These are phyloP conservation scores for Cariama cristata DNA, from an alignment of 2,113 vertebrate species.

Conservation along the genomic window DNA sequence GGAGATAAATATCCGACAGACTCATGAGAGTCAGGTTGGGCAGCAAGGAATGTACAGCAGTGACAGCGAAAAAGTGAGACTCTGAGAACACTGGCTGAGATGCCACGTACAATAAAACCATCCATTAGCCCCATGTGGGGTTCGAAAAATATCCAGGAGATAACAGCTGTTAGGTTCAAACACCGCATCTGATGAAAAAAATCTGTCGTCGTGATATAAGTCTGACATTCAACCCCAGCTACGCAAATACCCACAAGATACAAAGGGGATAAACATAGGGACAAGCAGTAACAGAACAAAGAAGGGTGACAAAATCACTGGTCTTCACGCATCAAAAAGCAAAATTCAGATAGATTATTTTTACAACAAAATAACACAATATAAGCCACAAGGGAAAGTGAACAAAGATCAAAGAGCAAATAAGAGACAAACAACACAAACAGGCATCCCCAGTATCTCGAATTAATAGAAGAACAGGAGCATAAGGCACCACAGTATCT, in stretches of 20 bases:
- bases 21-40: neutral
- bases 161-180: neutral
- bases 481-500: neutral
- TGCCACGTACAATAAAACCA: neutral
- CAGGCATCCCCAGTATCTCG: neutral
- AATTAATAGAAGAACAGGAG: neutral
- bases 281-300: neutral
- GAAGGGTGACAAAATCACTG: neutral
- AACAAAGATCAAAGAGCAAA: slow-evolving; percentile 37
- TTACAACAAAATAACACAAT: neutral
- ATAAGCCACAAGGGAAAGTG: neutral
- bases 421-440: slow-evolving; percentile 24
- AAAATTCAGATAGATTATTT: slow-evolving; percentile 4
- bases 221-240: neutral
- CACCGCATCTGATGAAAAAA: neutral
- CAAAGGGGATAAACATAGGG: neutral
- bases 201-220: neutral
- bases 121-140: neutral
- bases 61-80: neutral
- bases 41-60: neutral
- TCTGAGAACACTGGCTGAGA: neutral
- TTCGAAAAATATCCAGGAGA: neutral
- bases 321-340: neutral
- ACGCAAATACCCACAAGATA: neutral
- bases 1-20: neutral